phyloP scores from a whole-genome alignment of 2,888 invertebrate species.

The Zonitis immaculata region DNA sequence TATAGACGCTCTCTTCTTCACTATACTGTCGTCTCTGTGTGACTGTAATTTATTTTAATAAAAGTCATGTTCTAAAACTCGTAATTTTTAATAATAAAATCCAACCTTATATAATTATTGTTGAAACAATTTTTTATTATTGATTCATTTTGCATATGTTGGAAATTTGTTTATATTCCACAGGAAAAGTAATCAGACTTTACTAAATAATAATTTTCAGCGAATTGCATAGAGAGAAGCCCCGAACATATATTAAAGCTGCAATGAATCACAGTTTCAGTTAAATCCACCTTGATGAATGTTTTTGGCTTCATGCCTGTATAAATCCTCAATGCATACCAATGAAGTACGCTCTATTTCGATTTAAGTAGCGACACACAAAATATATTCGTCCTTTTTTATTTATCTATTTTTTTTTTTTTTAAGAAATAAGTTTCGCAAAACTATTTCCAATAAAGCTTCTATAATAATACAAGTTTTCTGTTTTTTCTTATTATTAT shows the following conservation, averaged over 20 bases:
- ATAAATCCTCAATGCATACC: constrained; percentile 53
- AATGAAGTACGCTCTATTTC: constrained; percentile 49
- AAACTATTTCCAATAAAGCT: too few species aligned
- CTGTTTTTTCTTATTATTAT: too few species aligned
- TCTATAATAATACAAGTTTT: too few species aligned
- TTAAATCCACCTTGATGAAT: constrained; percentile 53
- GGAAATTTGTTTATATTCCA: too few species aligned
- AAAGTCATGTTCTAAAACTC: constrained; percentile 46
- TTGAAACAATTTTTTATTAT: too few species aligned
- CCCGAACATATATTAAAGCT: constrained; percentile 50
- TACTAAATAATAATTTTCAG: constrained; percentile 48
- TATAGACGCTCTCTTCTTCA: constrained; percentile 39
- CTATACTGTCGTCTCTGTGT: constrained; percentile 49
- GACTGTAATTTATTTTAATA: constrained; percentile 53
- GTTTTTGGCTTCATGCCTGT: constrained; percentile 52
- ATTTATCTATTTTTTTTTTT: too few species aligned
- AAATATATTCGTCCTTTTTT: too few species aligned
- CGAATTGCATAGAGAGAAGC: constrained; percentile 44
- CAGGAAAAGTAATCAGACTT: constrained; percentile 43
- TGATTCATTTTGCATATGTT: too few species aligned
- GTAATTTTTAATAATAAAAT: not conserved
- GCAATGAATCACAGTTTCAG: constrained; percentile 52
- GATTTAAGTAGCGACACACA: constrained; percentile 40
- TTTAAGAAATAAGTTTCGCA: too few species aligned
- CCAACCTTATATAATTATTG: too few species aligned